These are phyloP conservation scores for Daphoenositta chrysoptera DNA, from an alignment of 2,113 vertebrate species.

Conservation along the genomic window DNA sequence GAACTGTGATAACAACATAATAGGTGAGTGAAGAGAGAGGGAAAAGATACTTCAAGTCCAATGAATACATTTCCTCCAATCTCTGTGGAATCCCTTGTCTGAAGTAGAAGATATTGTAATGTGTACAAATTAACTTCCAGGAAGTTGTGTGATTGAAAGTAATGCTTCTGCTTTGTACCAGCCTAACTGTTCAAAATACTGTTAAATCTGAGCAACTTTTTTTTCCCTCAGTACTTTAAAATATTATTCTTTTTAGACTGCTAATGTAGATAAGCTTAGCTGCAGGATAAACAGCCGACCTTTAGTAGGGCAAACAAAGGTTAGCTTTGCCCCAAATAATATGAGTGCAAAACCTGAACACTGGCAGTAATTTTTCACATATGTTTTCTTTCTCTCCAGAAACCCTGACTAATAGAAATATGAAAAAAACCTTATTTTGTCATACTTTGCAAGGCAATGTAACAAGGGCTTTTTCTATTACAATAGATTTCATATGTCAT, in stretches of 20 bases:
- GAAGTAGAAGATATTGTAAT: neutral
- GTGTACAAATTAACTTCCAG: neutral
- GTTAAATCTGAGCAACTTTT: neutral
- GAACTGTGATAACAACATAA: slow-evolving; percentile 73
- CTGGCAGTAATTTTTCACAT: neutral
- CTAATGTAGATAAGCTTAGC: neutral
- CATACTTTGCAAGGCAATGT: neutral
- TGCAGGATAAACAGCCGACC: neutral
- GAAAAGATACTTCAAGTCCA: neutral
- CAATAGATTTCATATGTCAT: neutral
- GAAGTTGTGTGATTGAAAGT: neutral
- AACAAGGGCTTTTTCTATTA: neutral
- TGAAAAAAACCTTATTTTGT: neutral
- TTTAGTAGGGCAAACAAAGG: neutral
- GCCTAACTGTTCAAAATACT: neutral
- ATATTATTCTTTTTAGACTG: neutral
- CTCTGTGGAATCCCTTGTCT: neutral
- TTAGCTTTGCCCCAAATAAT: neutral
- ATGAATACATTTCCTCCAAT: neutral
- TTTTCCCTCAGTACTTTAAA: neutral
- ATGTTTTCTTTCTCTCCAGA: neutral
- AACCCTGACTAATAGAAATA: neutral
- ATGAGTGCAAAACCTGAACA: neutral
- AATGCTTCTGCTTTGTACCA: neutral
- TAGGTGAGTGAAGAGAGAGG: slow-evolving; percentile 26